Evolutionary conservation across 2,888 invertebrate genomes (phyloP), one percentile per base, ranked within the genome.

Genomic region (Stomorhina lunata): DNA sequence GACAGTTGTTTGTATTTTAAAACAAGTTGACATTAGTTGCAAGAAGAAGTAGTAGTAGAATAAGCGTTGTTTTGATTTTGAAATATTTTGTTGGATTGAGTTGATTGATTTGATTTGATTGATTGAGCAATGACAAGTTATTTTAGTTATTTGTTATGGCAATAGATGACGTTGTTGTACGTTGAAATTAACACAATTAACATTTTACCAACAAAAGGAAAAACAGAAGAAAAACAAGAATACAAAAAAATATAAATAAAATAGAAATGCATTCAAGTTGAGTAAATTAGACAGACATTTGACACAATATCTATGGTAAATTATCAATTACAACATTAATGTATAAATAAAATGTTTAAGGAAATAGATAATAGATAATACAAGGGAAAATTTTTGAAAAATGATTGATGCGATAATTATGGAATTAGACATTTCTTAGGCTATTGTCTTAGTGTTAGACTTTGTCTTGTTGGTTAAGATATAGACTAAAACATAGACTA

Each of bases 241-340:
- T 32, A 59, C 45, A 71, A 69, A 71, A 22, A 71, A 34, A 55
- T 53, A 82, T 34, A 76, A 45, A 71, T 34, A 57, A 57, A 75
- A 45, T 45, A 66, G 68, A 81, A 78, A 81, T 61, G 72, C 77
- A 78, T 73, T 53, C 81, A 68, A 81, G 34, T 37, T 77, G 55
- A 73, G 71, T 81, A 72, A 53, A 66, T 43, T 37, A 57, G n/a
- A 55, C 32, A 15, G 43, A 65, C 43, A 61, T 59, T 48, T 25
- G 27, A 65, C 6, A 43, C 12, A 15, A 43, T 37, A 43, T 40
- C 37, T 63, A 20, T 63, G n/a, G n/a, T n/a, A 73, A 43, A 63
- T 63, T 63, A 55, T 40, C 40, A 29, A 63, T 29, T 69, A 63
- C 63, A 59, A 61, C 59, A 63, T 53, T 43, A 27, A 40, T 53